These are phyloP conservation scores for Sphaeramia orbicularis DNA, from an alignment of 2,797 vertebrate species.

Conservation along the genomic window DNA sequence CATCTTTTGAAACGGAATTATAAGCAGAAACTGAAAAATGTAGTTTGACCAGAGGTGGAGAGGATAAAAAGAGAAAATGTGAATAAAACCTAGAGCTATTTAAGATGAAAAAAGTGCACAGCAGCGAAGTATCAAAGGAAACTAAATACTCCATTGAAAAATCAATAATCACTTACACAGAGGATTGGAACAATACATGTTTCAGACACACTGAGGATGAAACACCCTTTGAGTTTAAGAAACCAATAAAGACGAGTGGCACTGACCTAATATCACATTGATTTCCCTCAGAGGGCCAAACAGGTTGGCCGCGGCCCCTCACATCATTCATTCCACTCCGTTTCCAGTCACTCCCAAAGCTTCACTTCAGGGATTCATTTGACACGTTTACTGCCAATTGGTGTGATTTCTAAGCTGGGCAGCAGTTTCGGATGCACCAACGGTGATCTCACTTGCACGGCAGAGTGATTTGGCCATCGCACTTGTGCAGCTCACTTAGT, in stretches of 20 bases:
- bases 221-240: conserved; percentile 19
- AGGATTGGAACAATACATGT: conserved; percentile 8
- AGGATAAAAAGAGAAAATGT: conserved; percentile 5
- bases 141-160: background rate
- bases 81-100: background rate
- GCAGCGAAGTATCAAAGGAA: background rate
- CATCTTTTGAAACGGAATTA: too few relatives aligned
- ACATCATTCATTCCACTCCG: conserved; percentile 51
- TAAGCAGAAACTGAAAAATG: background rate
- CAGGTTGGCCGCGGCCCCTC: conserved; percentile 9
- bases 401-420: conserved; percentile 52
- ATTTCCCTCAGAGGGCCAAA: conserved; percentile 38
- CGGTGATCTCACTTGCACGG: conserved; percentile 35
- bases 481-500: conserved; percentile 14
- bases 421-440: conserved; percentile 38
- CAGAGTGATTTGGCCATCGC: conserved; percentile 37
- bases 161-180: conserved; percentile 31
- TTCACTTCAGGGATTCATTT: conserved; percentile 54
- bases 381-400: conserved; percentile 58
- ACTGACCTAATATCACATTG: conserved; percentile 34
- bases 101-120: conserved; percentile 10
- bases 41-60: background rate
- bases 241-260: conserved; percentile 45
- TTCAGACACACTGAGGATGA: conserved; percentile 30
- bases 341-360: conserved; percentile 53